Evolutionary conservation across 1,140 invertebrate genomes (phyloP), one percentile per base, ranked within the genome.

Genomic region (Drosophila funebris): DNA sequence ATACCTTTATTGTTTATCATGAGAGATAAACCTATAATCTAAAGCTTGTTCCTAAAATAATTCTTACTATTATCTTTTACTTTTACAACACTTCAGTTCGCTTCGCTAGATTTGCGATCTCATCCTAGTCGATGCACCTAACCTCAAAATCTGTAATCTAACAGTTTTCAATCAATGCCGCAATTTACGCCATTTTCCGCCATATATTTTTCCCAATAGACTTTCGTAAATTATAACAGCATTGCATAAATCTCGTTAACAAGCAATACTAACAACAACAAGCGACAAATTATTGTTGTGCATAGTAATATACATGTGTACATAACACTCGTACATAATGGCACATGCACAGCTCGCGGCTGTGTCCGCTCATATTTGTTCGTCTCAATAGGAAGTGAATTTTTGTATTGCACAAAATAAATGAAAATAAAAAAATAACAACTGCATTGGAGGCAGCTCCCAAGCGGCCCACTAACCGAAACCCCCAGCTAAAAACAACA

Each of bases 401-500:
- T 76, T 70, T 69, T 41, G 64, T 54, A 67, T 54, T 63, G 54
- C 44, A 73, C 54, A 60, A 54, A 58, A 20, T 9, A 62, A 41
- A 22, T 36, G 33, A 13, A 50, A 11, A 16, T 36, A 24, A 37
- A 69, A 31, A 48, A 74, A 37, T 41, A 74, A 62, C 37, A 48
- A 18, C 27, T 16, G 5, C 27, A 29, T 14, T n/a, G 13, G 3
- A 33, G 36, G 20, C 20, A 27, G 60, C 75, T 67, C 79, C 79
- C 80, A n/a, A 76, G 56, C 83, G 83, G 75, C 83, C 74, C 82
- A 87, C 78, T 87, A 82, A 85, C 78, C 82, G 82, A 82, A 88
- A 72, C 82, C 82, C 82, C 78, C 82, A 78, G 66, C 82, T 71
- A 50, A 72, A 68, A 74, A 73, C 80, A 63, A 84, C 58, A 73